Evolutionary conservation across 2,797 vertebrate genomes (phyloP), one percentile per base, ranked within the genome.

Genomic region (Otolemur crassicaudatus): DNA sequence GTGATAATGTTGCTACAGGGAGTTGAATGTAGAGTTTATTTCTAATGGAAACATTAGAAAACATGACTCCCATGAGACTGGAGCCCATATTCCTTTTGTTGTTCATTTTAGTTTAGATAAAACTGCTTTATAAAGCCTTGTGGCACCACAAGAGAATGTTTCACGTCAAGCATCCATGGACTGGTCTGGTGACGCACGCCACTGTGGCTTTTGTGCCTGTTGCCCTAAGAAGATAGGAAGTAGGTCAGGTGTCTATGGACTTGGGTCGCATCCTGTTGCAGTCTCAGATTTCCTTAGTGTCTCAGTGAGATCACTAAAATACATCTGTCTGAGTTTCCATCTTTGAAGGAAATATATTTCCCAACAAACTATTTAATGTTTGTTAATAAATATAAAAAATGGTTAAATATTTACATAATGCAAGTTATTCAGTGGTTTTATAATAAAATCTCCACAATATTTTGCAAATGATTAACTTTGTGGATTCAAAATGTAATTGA

Each of bases 41-140:
- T 98, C 88, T 95, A 95, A 97, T 69, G 37, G 82, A 95, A 97
- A 95, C 92, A 87, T 95, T 94, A 94, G 53, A 87, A 97, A 97
- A 80, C 34, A 96, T 86, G 16, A 56, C 46, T 91, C 94, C 90
- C 46, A 0, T 6, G 92, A 70, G 95, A 87, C 69, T 70, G 49
- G 49, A 88, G 70, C 22, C n/a, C 14, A 27, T 67, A 10, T 94
- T 86, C 37, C 22, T 23, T 86, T 88, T 95, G 84, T 65, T 94
- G 49, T 72, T 92, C n/a, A 53, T 89, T 91, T 79, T 63, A 86
- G 17, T 43, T 16, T 89, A 67, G 53, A 22, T 81, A 92, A 87
- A 96, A 81, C 37, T 97, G 58, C 70, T 79, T 70, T 94, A 40
- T 79, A 88, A 95, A 61, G 7, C 4, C 19, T 58, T 10, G 12